Evolutionary conservation across 2,797 vertebrate species (phyloP).

Genomic region (Taeniopygia guttata): DNA sequence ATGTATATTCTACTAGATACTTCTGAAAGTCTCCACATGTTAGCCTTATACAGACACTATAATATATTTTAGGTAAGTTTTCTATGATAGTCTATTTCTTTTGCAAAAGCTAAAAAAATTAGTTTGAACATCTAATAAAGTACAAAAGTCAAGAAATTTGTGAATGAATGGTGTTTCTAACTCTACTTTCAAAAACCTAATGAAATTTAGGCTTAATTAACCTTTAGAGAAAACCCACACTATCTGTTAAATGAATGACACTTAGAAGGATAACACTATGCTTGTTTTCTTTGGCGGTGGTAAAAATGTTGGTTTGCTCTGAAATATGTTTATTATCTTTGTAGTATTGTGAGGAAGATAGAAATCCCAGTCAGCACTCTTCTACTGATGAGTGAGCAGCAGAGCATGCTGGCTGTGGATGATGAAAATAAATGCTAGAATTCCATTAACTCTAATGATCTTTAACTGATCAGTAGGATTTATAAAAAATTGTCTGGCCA

Average conservation of each 20-base stretch:
- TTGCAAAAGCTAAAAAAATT: background rate
- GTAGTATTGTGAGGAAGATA: background rate
- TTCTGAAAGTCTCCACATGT: background rate
- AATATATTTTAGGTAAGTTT: background rate
- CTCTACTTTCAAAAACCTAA: background rate
- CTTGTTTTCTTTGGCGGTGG: background rate
- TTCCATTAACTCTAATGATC: background rate
- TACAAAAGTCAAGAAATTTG: background rate
- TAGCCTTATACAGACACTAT: background rate
- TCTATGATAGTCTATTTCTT: background rate
- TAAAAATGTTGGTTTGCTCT: background rate
- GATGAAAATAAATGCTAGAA: background rate
- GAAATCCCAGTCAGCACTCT: background rate
- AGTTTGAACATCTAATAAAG: background rate
- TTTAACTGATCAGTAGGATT: background rate
- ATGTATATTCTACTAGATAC: background rate
- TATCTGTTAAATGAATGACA: background rate
- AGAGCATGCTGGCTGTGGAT: background rate
- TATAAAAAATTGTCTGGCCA: background rate
- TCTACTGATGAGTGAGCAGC: background rate
- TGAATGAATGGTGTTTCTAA: background rate
- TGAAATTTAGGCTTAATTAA: background rate
- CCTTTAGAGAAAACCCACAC: background rate
- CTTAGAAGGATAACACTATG: background rate
- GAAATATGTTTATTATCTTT: background rate